phyloP scores from a whole-genome alignment of 2,888 invertebrate species.

The Hirtodrosophila cameraria region DNA sequence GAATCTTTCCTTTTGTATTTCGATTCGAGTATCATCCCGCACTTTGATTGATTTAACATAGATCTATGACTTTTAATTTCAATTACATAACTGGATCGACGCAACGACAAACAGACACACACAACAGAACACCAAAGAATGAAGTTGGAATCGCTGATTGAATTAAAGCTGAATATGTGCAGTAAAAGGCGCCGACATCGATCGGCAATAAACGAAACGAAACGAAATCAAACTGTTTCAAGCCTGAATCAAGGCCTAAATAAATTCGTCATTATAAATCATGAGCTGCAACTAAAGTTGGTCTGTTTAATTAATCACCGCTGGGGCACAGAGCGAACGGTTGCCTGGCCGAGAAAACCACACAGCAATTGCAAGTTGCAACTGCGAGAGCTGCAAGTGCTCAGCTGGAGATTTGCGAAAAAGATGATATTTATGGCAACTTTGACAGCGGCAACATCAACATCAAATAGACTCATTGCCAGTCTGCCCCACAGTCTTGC shows the following conservation, averaged over 20 bases:
- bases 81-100: constrained; percentile 19
- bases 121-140: background rate
- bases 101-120: background rate
- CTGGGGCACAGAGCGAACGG: constrained; percentile 52
- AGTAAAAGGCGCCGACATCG: constrained; percentile 67
- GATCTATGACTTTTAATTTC: constrained; percentile 19
- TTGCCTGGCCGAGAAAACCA: constrained; percentile 43
- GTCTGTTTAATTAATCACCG: constrained; percentile 77
- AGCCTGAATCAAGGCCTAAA: constrained; percentile 69
- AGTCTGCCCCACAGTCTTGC: constrained; percentile 33
- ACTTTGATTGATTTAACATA: background rate
- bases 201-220: constrained; percentile 56
- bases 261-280: constrained; percentile 84
- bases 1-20: background rate
- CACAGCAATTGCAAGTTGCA: constrained; percentile 5
- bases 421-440: constrained; percentile 83
- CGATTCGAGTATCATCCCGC: background rate
- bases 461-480: constrained; percentile 72
- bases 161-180: constrained; percentile 67
- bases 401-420: constrained; percentile 78
- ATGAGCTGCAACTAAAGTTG: constrained; percentile 67
- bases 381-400: constrained; percentile 59
- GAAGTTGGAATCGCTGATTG: constrained; percentile 40
- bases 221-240: constrained; percentile 42
- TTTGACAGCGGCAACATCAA: constrained; percentile 77